Conservation (phyloP, 1,140 invertebrate species). For the Drosophila albomicans region DNA sequence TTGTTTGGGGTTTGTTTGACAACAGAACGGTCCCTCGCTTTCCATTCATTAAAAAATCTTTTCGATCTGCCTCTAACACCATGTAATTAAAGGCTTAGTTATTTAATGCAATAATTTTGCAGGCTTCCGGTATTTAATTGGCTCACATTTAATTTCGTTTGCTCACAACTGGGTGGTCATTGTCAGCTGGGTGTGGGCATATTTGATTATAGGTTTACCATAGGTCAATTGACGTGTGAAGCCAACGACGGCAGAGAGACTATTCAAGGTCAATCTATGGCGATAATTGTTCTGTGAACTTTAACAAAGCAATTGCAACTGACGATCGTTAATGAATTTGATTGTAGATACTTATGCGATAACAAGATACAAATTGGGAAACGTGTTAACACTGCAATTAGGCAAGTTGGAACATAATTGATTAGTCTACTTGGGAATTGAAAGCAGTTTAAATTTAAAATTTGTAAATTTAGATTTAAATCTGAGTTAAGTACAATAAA, state of each 20-base stretch:
- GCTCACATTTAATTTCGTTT: conserved; percentile 42
- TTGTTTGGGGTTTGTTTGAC: conserved; percentile 5
- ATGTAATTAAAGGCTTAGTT: conserved; percentile 75
- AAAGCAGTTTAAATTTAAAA: neutral
- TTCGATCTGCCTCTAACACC: conserved; percentile 15
- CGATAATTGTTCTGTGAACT: conserved; percentile 4
- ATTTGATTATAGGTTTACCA: conserved; percentile 56
- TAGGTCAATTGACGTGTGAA: conserved; percentile 58
- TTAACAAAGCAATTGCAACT: conserved; percentile 5
- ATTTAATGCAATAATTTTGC: conserved; percentile 78
- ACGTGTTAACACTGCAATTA: neutral
- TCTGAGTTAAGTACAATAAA: neutral
- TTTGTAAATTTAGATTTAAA: neutral
- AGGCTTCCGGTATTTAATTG: conserved; percentile 79
- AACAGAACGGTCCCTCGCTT: conserved; percentile 35
- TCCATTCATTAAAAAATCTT: conserved; percentile 46
- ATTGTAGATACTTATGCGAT: neutral
- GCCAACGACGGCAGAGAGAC: conserved; percentile 18
- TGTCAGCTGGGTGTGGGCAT: conserved; percentile 44
- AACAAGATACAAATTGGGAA: conserved; percentile 9
- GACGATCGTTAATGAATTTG: conserved; percentile 5
- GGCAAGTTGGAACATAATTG: neutral
- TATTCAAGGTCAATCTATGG: conserved; percentile 44
- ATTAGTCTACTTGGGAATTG: neutral
- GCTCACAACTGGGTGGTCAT: conserved; percentile 59